A percentile compares a stretch with the other conserved stretches of the same genome.
Conservation (phyloP, 53 echinoderm and acorn worm genomes). For the Echinometra lucunter region DNA sequence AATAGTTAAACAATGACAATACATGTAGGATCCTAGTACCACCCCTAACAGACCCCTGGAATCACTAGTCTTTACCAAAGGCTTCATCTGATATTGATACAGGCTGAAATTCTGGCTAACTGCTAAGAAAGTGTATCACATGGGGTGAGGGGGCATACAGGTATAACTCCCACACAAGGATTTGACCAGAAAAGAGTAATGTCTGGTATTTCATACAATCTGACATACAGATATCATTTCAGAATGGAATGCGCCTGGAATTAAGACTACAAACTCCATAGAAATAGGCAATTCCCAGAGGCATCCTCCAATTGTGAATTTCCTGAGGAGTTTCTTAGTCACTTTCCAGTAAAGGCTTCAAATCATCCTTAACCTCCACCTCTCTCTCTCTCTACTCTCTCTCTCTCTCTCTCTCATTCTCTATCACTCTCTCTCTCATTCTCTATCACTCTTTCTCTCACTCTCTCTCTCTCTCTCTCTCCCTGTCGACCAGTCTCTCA, state of each 20-base stretch:
- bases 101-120: too few relatives aligned
- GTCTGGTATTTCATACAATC: too few relatives aligned
- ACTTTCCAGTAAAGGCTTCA: conserved; percentile 3
- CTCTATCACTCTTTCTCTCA: neutral
- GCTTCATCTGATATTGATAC: neutral
- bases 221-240: too few relatives aligned
- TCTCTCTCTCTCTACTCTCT: neutral
- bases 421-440: neutral
- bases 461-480: neutral
- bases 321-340: conserved; percentile 47
- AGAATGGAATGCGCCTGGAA: neutral
- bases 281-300: neutral
- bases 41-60: neutral
- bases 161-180: too few relatives aligned
- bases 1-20: neutral
- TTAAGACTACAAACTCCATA: neutral
- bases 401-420: neutral
- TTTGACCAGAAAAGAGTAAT: too few relatives aligned
- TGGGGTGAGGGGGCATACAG: too few relatives aligned
- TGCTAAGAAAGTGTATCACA: too few relatives aligned
- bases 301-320: conserved; percentile 44
- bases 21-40: neutral
- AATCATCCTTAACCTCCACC: neutral
- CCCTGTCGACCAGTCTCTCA: neutral
- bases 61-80: neutral